These are phyloP conservation scores for Drosophila pseudoobscura DNA, from an alignment of 1,140 invertebrate species.

Conservation along the genomic window DNA sequence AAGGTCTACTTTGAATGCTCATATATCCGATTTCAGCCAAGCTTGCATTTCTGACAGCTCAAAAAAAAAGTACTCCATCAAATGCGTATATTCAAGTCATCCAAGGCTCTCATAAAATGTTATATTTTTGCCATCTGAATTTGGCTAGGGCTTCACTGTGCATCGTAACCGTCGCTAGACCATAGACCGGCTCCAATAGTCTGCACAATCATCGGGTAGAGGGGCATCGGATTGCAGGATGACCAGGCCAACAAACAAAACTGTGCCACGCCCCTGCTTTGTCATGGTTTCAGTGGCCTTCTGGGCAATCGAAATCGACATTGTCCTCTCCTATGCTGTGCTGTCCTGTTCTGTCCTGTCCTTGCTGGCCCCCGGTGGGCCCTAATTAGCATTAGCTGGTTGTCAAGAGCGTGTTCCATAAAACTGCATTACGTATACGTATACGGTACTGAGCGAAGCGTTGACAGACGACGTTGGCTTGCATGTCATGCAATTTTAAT, in stretches of 20 bases:
- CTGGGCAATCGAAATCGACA: conserved; percentile 11
- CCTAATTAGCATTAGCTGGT: conserved; percentile 68
- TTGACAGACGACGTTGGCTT: conserved; percentile 9
- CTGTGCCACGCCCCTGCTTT: conserved; percentile 11
- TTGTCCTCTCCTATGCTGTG: not conserved
- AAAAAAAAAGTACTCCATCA: too few relatives aligned
- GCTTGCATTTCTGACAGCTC: too few relatives aligned
- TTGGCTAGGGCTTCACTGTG: not conserved
- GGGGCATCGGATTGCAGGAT: conserved; percentile 32
- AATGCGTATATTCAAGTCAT: too few relatives aligned
- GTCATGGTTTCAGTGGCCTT: conserved; percentile 12
- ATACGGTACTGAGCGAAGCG: not conserved
- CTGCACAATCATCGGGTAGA: conserved; percentile 18
- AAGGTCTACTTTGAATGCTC: too few relatives aligned
- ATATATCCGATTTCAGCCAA: too few relatives aligned
- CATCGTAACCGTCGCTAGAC: conserved; percentile 10
- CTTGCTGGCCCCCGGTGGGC: conserved; percentile 23
- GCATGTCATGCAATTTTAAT: conserved; percentile 14
- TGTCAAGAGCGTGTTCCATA: conserved; percentile 23
- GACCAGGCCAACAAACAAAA: conserved; percentile 11
- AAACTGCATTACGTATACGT: conserved; percentile 27
- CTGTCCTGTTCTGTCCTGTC: conserved; percentile 9
- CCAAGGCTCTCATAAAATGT: too few relatives aligned
- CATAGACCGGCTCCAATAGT: conserved; percentile 37
- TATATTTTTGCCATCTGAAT: too few relatives aligned